A percentile compares a stretch with the other conserved stretches of the same genome.
phyloP scores from a whole-genome alignment of 2,113 vertebrate species.

The Hoplias malabaricus region DNA sequence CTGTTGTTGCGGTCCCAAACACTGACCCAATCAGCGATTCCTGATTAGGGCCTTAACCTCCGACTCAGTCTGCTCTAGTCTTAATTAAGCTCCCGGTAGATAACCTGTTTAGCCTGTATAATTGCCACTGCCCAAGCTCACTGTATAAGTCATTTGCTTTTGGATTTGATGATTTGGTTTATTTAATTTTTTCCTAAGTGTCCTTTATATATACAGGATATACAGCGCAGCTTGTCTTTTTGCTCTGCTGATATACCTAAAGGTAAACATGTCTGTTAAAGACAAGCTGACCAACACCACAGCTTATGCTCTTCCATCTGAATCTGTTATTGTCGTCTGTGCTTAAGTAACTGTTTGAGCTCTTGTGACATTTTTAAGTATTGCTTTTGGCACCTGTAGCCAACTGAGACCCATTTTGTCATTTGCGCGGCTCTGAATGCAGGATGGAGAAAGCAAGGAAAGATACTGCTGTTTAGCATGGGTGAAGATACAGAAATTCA shows the following conservation, averaged over 20 bases:
- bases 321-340: constrained; percentile 2
- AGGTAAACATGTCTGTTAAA: not conserved
- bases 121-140: not conserved
- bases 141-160: not conserved
- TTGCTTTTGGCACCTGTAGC: constrained; percentile 38
- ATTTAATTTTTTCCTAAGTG: not conserved
- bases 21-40: constrained; percentile 11
- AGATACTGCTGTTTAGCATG: too few species aligned
- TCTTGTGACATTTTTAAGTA: constrained; percentile 24
- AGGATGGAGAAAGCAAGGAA: too few species aligned
- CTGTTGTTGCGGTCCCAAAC: constrained; percentile 16
- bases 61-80: constrained; percentile 10
- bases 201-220: not conserved
- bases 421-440: constrained; percentile 7
- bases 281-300: not conserved
- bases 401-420: not conserved
- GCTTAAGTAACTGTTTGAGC: constrained; percentile 10
- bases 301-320: not conserved
- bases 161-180: constrained; percentile 17
- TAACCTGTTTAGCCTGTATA: constrained; percentile 9
- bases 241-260: not conserved
- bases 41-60: constrained; percentile 27
- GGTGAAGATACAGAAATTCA: too few species aligned
- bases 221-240: not conserved
- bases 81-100: constrained; percentile 3